Evolutionary conservation across 1,140 invertebrate species (phyloP).

Genomic region (Aleiodes sp.): DNA sequence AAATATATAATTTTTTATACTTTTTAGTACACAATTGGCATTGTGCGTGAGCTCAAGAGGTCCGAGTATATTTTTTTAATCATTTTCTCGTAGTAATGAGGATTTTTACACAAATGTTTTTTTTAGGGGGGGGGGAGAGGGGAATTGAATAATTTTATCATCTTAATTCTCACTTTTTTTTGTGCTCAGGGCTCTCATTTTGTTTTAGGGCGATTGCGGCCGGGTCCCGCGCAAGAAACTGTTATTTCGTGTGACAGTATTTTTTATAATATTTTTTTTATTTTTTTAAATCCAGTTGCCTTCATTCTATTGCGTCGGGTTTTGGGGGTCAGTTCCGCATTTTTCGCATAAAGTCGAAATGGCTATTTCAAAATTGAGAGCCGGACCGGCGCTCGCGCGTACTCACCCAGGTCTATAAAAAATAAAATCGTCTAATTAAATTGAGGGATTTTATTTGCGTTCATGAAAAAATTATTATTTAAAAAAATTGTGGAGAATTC

Average conservation of each 20-base stretch:
- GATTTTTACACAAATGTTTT: conserved; percentile 5
- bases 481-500: neutral
- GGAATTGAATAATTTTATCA: conserved; percentile 45
- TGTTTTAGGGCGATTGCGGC: conserved; percentile 59
- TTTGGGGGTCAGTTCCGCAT: conserved; percentile 68
- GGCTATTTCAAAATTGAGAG: conserved; percentile 76
- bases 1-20: conserved; percentile 32
- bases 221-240: conserved; percentile 72
- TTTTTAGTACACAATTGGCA: conserved; percentile 38
- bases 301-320: conserved; percentile 72
- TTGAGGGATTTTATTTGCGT: conserved; percentile 42
- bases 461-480: conserved; percentile 37
- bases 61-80: neutral
- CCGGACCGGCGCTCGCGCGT: conserved; percentile 66
- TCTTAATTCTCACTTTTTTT: conserved; percentile 47
- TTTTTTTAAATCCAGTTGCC: conserved; percentile 66
- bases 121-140: neutral
- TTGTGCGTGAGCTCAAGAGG: conserved; percentile 19
- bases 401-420: conserved; percentile 62
- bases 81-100: neutral
- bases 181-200: conserved; percentile 29
- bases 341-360: conserved; percentile 70
- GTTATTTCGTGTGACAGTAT: conserved; percentile 74
- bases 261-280: conserved; percentile 54
- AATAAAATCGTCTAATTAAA: conserved; percentile 23